These are phyloP conservation scores for Sarcophaga rosellei DNA, from an alignment of 2,888 invertebrate species.

Conservation along the genomic window DNA sequence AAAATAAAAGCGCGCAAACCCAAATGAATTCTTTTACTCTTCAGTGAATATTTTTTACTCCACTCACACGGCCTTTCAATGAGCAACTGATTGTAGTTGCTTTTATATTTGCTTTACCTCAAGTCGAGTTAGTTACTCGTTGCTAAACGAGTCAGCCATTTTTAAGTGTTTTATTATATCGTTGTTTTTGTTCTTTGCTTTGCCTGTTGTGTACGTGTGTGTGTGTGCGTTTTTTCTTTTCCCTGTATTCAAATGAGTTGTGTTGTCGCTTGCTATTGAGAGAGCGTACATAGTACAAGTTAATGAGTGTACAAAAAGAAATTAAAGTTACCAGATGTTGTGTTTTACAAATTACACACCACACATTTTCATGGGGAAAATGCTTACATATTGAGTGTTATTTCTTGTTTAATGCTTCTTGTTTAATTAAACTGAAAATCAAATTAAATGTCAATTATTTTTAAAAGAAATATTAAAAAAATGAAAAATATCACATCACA, in stretches of 20 bases:
- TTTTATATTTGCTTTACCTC: slow-evolving; percentile 39
- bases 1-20: slow-evolving; percentile 50
- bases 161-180: slow-evolving; percentile 47
- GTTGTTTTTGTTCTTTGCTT: neutral
- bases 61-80: slow-evolving; percentile 74
- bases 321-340: too few species aligned
- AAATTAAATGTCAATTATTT: too few species aligned
- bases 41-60: slow-evolving; percentile 54
- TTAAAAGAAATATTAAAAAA: too few species aligned
- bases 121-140: slow-evolving; percentile 61
- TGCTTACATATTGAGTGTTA: too few species aligned
- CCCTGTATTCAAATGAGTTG: slow-evolving; percentile 38
- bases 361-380: too few species aligned
- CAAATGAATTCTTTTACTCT: neutral
- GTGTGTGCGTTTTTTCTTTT: neutral
- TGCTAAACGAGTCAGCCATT: slow-evolving; percentile 62
- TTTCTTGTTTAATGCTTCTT: too few species aligned
- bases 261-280: neutral
- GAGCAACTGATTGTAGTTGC: slow-evolving; percentile 70
- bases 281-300: too few species aligned
- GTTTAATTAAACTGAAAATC: too few species aligned
- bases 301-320: too few species aligned
- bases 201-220: too few species aligned
- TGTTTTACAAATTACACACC: too few species aligned
- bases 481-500: too few species aligned